Evolutionary conservation across 2,797 vertebrate species (phyloP).

Genomic region (Thaleichthys pacificus): DNA sequence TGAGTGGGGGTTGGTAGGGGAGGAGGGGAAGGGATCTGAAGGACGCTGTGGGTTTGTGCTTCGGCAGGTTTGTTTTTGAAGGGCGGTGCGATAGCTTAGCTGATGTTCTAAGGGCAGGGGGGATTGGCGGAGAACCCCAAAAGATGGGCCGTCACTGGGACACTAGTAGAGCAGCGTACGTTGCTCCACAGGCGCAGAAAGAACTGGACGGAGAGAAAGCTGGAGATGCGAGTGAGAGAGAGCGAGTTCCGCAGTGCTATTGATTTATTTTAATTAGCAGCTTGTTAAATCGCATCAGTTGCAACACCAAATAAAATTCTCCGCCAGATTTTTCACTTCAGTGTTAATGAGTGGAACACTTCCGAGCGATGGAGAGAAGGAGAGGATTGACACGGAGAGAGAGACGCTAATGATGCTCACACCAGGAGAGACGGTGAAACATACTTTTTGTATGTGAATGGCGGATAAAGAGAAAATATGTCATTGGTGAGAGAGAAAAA

Average conservation of each 20-base stretch:
- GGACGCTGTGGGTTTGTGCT: no score
- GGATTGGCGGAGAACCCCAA: neutral
- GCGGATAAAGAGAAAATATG: conserved; percentile 45
- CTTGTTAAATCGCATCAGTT: conserved; percentile 78
- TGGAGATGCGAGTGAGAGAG: conserved; percentile 45
- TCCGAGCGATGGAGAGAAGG: conserved; percentile 53
- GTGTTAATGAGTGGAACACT: conserved; percentile 69
- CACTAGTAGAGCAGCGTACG: conserved; percentile 34
- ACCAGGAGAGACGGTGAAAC: conserved; percentile 40
- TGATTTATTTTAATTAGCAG: conserved; percentile 85
- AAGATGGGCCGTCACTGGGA: neutral
- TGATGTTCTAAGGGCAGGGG: neutral
- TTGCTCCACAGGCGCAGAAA: neutral
- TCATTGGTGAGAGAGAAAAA: conserved; percentile 2
- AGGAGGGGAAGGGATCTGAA: neutral
- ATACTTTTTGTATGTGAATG: conserved; percentile 73
- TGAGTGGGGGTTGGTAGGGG: conserved; percentile 41
- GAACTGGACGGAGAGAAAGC: conserved; percentile 21
- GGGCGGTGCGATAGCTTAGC: no score
- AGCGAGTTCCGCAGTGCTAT: conserved; percentile 76
- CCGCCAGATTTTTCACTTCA: conserved; percentile 73
- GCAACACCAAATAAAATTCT: conserved; percentile 81
- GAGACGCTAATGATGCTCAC: conserved; percentile 66
- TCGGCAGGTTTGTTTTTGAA: conserved; percentile 9
- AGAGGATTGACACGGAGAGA: conserved; percentile 56